Percentiles rank a stretch among this genome's conserved stretches.
These are phyloP conservation scores for Yponomeuta plumbellus DNA, from an alignment of 2,888 invertebrate species.

Conservation along the genomic window DNA sequence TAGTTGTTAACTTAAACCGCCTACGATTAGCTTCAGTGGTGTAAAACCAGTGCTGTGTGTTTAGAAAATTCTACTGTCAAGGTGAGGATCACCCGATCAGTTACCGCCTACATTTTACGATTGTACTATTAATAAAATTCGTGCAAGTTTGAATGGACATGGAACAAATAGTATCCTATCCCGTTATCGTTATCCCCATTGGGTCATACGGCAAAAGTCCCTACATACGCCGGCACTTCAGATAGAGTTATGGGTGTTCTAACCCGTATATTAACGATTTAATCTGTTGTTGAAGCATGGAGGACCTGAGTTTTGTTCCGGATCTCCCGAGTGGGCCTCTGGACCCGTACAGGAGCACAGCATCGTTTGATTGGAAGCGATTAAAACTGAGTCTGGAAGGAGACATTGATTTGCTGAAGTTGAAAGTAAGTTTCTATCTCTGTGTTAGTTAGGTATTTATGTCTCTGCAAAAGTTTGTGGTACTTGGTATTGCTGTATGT, in stretches of 20 bases:
- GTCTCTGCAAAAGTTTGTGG: neutral
- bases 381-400: slow-evolving; percentile 88
- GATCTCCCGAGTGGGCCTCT: slow-evolving; percentile 86
- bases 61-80: neutral
- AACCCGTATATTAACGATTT: neutral
- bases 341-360: slow-evolving; percentile 84
- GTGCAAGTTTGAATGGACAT: neutral
- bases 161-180: neutral
- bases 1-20: neutral
- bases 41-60: neutral
- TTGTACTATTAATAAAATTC: neutral
- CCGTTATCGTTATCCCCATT: neutral
- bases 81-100: neutral
- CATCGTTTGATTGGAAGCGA: slow-evolving; percentile 91
- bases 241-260: neutral
- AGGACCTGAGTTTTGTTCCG: slow-evolving; percentile 78
- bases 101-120: neutral
- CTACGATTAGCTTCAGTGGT: neutral
- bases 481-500: neutral
- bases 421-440: slow-evolving; percentile 79
- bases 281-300: slow-evolving; percentile 37
- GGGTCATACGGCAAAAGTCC: neutral
- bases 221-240: neutral
- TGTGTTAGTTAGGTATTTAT: neutral
- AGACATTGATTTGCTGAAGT: slow-evolving; percentile 80